Conservation (phyloP, 2,888 invertebrate species). For the Tolmerus cingulatus region DNA sequence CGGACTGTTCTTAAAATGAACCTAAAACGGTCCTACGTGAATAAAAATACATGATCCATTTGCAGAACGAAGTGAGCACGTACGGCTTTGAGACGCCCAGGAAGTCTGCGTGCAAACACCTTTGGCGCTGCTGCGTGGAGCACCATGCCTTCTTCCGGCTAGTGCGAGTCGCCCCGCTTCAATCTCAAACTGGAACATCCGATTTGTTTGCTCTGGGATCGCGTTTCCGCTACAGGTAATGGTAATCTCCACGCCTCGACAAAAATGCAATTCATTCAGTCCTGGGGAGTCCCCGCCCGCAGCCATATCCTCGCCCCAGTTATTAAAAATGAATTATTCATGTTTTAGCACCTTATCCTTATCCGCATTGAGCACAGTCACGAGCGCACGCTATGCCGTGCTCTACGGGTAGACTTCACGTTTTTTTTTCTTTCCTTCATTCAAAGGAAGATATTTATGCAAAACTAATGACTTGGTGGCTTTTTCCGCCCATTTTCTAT, state of each 20-base stretch:
- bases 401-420: not conserved
- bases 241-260: slow-evolving; percentile 10
- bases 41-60: slow-evolving; percentile 49
- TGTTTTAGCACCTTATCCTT: slow-evolving; percentile 29
- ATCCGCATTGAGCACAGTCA: slow-evolving; percentile 1
- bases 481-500: slow-evolving; percentile 42
- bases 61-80: slow-evolving; percentile 91
- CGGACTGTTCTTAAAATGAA: not conserved
- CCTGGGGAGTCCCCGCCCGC: not conserved
- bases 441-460: slow-evolving; percentile 45
- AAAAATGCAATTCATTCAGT: slow-evolving; percentile 3
- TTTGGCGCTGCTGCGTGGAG: slow-evolving; percentile 96
- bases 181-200: slow-evolving; percentile 68
- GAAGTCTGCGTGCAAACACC: slow-evolving; percentile 90
- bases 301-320: slow-evolving; percentile 17
- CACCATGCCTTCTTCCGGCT: slow-evolving; percentile 93
- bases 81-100: slow-evolving; percentile 95
- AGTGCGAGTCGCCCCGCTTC: slow-evolving; percentile 78
- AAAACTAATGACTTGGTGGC: slow-evolving; percentile 47
- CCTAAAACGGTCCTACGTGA: not conserved
- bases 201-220: slow-evolving; percentile 82
- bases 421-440: not conserved
- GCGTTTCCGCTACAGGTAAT: slow-evolving; percentile 80
- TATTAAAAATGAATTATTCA: slow-evolving; percentile 48
- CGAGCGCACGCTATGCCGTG: slow-evolving; percentile 22